Percentiles rank a stretch among this genome's conserved stretches.
phyloP scores from a whole-genome alignment of 2,797 vertebrate species.

The Sebastes iracundus region DNA sequence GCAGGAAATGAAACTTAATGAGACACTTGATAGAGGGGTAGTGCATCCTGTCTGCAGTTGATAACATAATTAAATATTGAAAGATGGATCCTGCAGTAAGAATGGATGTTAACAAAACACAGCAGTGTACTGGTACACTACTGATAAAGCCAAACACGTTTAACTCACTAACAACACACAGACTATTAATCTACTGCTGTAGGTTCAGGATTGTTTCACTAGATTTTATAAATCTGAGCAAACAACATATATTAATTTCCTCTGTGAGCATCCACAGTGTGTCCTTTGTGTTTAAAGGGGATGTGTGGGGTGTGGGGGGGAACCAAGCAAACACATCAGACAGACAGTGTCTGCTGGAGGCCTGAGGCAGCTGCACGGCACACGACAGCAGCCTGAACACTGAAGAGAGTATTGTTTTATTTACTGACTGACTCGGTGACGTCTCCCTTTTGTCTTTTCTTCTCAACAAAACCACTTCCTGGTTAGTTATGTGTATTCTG shows the following conservation, averaged over 20 bases:
- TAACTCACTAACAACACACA: not conserved
- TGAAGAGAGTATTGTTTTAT: slow-evolving; percentile 38
- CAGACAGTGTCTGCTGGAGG: slow-evolving; percentile 18
- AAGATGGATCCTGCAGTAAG: not conserved
- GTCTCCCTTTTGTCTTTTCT: not conserved
- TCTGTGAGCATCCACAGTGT: not conserved
- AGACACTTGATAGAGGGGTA: slow-evolving; percentile 41
- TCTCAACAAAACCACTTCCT: not conserved
- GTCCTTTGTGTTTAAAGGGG: not conserved
- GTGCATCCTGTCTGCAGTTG: slow-evolving; percentile 44
- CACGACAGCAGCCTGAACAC: slow-evolving; percentile 16
- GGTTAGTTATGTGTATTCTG: not conserved
- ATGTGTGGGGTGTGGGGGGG: not conserved
- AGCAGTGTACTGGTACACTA: not conserved
- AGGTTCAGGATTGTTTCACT: not conserved
- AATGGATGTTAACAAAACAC: not conserved
- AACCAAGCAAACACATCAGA: slow-evolving; percentile 33
- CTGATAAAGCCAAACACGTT: not conserved
- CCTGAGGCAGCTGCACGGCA: slow-evolving; percentile 27
- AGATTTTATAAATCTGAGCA: not conserved
- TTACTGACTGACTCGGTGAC: not conserved
- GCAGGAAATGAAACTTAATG: slow-evolving; percentile 65
- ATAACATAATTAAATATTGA: slow-evolving; percentile 53
- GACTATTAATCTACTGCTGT: not conserved
- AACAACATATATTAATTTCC: not conserved